Conservation (phyloP, 2,113 vertebrate genomes). For the Brachirus orientalis region DNA sequence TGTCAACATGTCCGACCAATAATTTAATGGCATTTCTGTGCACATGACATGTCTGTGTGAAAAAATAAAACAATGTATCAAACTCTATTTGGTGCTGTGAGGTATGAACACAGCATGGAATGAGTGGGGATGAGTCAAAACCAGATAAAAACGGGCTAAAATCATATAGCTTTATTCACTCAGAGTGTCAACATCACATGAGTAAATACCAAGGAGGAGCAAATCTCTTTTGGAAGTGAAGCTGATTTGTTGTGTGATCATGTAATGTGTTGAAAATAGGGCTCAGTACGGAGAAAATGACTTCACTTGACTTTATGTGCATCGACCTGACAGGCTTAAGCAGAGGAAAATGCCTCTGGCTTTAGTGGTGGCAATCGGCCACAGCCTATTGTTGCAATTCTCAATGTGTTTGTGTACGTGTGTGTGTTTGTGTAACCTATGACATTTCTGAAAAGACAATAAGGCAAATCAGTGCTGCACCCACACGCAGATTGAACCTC, state of each 20-base stretch:
- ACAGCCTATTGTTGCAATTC: neutral
- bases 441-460: neutral
- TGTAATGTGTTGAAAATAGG: slow-evolving; percentile 50
- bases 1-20: no score
- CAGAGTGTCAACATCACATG: neutral
- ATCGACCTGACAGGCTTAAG: slow-evolving; percentile 54
- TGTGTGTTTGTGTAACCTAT: slow-evolving; percentile 8
- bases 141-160: neutral
- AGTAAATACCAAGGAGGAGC: slow-evolving; percentile 7
- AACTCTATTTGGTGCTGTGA: no score
- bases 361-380: slow-evolving; percentile 38
- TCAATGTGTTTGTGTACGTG: neutral
- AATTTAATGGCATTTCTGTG: no score
- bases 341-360: slow-evolving; percentile 47
- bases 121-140: neutral
- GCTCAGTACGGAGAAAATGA: slow-evolving; percentile 46
- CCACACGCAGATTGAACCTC: slow-evolving; percentile 22
- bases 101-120: no score
- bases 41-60: no score
- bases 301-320: slow-evolving; percentile 47
- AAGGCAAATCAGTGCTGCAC: slow-evolving; percentile 14
- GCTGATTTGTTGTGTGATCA: slow-evolving; percentile 32
- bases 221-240: slow-evolving; percentile 20
- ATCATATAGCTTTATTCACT: neutral
- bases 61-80: no score